Base-by-base conservation (phyloP, 2,888 invertebrate species). In the Ptychoptera albimana region DNA sequence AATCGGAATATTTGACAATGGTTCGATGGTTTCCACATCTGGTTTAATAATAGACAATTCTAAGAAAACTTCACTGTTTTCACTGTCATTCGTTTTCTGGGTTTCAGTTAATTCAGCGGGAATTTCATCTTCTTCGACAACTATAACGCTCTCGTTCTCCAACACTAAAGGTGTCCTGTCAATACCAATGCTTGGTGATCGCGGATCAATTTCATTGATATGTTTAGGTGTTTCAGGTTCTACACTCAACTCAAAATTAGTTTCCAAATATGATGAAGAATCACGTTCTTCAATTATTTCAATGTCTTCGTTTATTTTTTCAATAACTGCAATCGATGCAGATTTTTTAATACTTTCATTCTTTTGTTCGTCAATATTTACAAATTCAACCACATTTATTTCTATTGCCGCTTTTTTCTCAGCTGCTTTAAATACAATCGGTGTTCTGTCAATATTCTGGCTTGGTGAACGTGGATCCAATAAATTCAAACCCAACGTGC, bases 391-490 rank as follows among this genome's bases (percentile, higher is more conserved):
- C 7, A 23, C 23, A 5, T 23, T 23, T 7, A 23, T 23, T 23
- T 23, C 23, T 23, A 7, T 7, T 23, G 7, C 12, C 4, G 14
- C n/a, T 14, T 11, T 16, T 2, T 16, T 16, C 8, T 31, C 30
- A 10, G 7, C 30, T 13, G 46, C 45, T 23, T 46, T 42, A 13
- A 48, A 48, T 12, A 44, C 40, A 14, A 50, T 45, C 7, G 50
- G 50, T 1, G 50, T 50, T 4, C 50, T 45, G 39, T 45, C 37
- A 4, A 50, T 46, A 16, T 45, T 45, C 2, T 36, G 30, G 15
- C 45, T 50, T 8, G 50, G 50, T 9, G 50, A 50, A 4, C 50
- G 46, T 7, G 50, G 50, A 45, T 50, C 50, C 9, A 44, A 11
- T n/a, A 49, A 15, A 36, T 48, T 45, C 11, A 23, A 29, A 13